phyloP scores from a whole-genome alignment of 2,888 invertebrate species.

The Phania funesta region DNA sequence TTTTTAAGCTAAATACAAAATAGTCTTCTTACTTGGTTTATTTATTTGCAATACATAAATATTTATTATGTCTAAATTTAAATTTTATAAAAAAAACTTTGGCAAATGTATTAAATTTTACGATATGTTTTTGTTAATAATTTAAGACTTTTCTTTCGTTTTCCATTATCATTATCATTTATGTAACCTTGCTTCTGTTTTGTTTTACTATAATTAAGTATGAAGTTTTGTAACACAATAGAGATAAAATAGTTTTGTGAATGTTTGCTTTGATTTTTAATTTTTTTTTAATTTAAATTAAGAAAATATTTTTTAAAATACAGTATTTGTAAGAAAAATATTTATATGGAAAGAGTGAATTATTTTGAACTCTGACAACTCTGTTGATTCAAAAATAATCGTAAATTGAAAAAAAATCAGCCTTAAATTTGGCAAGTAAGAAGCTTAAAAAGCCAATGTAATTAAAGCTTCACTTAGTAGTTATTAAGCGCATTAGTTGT shows the following conservation, averaged over 20 bases:
- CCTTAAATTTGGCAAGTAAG: no score
- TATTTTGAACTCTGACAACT: not conserved
- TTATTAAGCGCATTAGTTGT: no score
- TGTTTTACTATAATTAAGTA: conserved; percentile 4
- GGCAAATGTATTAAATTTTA: conserved; percentile 78
- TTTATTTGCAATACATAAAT: conserved; percentile 43
- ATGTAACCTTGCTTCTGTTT: conserved; percentile 70
- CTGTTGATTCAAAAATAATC: no score
- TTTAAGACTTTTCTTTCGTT: conserved; percentile 75
- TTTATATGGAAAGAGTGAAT: not conserved
- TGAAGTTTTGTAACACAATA: conserved; percentile 39
- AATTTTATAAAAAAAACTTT: conserved; percentile 74
- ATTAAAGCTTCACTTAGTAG: no score
- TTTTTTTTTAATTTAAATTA: conserved; percentile 1
- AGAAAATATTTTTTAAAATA: not conserved
- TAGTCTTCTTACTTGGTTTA: conserved; percentile 37
- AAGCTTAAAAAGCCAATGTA: no score
- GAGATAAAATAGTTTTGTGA: conserved; percentile 32
- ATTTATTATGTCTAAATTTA: conserved; percentile 16
- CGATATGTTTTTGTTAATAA: conserved; percentile 78
- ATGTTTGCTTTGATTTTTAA: conserved; percentile 13
- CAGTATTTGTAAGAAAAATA: not conserved
- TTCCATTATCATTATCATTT: conserved; percentile 4
- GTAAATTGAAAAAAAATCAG: no score
- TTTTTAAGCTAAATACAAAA: conserved; percentile 52